These are phyloP conservation scores for Petrosia ficiformis DNA, from an alignment of 37 sponge, comb jelly and placozoan species.

Conservation along the genomic window DNA sequence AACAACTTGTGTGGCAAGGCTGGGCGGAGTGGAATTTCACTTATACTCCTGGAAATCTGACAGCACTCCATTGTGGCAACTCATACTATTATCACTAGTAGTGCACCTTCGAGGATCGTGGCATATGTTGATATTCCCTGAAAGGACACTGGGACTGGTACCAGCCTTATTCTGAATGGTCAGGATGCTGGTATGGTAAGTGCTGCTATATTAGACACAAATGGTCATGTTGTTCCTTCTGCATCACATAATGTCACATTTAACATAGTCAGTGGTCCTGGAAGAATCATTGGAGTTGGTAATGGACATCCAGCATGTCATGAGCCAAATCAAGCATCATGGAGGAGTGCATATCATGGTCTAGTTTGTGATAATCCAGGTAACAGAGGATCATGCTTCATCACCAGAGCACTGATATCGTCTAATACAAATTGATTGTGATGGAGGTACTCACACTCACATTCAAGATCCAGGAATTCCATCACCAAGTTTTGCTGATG, in stretches of 20 bases:
- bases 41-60: slow-evolving; percentile 32
- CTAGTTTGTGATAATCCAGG: slow-evolving; percentile 57
- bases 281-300: slow-evolving; percentile 54
- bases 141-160: slow-evolving; percentile 46
- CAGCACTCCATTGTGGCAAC: slow-evolving; percentile 39
- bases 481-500: neutral
- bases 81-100: slow-evolving; percentile 37
- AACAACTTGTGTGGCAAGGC: slow-evolving; percentile 32
- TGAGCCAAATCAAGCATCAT: slow-evolving; percentile 61
- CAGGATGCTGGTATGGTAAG: slow-evolving; percentile 62
- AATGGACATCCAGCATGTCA: slow-evolving; percentile 66
- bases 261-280: slow-evolving; percentile 52
- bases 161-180: slow-evolving; percentile 52
- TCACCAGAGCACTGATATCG: slow-evolving; percentile 24
- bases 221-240: slow-evolving; percentile 36
- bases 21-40: slow-evolving; percentile 43
- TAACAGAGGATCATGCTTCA: slow-evolving; percentile 32
- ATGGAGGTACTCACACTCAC: slow-evolving; percentile 44
- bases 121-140: slow-evolving; percentile 35
- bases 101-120: slow-evolving; percentile 12
- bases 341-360: slow-evolving; percentile 70
- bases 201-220: slow-evolving; percentile 41
- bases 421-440: slow-evolving; percentile 45
- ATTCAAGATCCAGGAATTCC: slow-evolving; percentile 22
- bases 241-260: slow-evolving; percentile 46